Evolutionary conservation across 2,113 vertebrate species (phyloP), one percentile per base, ranked within the genome.

Genomic region (Nesoenas mayeri): DNA sequence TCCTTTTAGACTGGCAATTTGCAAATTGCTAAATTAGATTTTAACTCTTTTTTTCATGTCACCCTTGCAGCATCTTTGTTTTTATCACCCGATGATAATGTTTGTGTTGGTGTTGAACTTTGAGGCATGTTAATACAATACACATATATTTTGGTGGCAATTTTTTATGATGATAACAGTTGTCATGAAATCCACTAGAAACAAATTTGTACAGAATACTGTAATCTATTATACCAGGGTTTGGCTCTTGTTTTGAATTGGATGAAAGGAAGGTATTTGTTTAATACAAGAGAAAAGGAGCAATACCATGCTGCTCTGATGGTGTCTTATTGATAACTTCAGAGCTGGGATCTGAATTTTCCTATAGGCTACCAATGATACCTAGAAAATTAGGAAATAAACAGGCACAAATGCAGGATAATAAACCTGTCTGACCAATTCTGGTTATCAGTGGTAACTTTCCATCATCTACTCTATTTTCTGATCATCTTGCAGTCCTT

Each of bases 21-120:
- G 72, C 84, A 97, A 92, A 95, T 95, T 85, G 91, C 80, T 87
- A 96, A 85, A 96, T 97, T 95, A 93, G 80, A 79, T 96, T 91
- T 95, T 93, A 97, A 18, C 16, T 91, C 31, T 51, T 87, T 83
- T 67, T 85, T 89, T 75, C 48, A 26, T 84, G 75, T 92, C 79
- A 92, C 38, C 31, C 53, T 93, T 75, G 31, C 73, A 91, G n/a
- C 44, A 53, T 81, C 91, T 91, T 93, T 93, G 79, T 71, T 95
- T 96, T 92, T 92, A 90, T 92, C 91, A 89, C 80, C 69, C 79
- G 91, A 91, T 81, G 80, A 34, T 84, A 53, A 67, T 86, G 77
- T 84, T 92, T 92, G 65, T 87, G 60, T 93, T 1, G 1, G 34
- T 93, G 61, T 64, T 92, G 93, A 95, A 93, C 89, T 97, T 86